Evolutionary conservation across 2,888 invertebrate genomes (phyloP), one percentile per base, ranked within the genome.

Genomic region (Piscicola geometra): DNA sequence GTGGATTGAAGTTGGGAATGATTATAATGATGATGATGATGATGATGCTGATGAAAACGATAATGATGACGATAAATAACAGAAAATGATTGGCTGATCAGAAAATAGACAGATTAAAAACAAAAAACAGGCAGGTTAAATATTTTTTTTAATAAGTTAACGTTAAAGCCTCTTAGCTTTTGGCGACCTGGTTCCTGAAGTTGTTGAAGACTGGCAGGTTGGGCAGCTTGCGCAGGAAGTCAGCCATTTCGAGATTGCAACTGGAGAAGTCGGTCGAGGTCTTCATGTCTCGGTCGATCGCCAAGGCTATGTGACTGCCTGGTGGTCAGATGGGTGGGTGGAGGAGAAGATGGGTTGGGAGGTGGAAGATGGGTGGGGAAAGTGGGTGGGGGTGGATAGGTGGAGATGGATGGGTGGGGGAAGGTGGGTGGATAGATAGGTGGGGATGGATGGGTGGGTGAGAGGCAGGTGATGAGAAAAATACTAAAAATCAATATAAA

Each of bases 181-280:
- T n/a, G n/a, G n/a, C n/a, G n/a, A 56, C 60, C 60, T 56, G 60
- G 25, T 60, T 33, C 33, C 80, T 76, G 78, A 81, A 79, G 76
- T 76, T 77, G 74, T 81, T 79, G 77, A 81, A 81, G 71, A 81
- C 76, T 66, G 79, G 68, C 47, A 79, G 72, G 41, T 79, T 78
- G 0, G 81, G 81, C 64, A 81, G 76, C 35, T 77, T 78, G 18
- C 79, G 71, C 41, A 81, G 78, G 64, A 80, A 79, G 41, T 79
- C 81, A 25, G 79, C 79, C 79, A 81, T 80, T 50, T 80, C 81
- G 56, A 78, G 77, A 75, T 79, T 79, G 72, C 81, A 79, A 52
- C 77, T 76, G n/a, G 81, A 79, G 76, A 81, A 80, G 70, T 80
- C 80, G 78, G 79, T 78, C 73, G 79, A 79, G 1, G 71, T 76